Evolutionary conservation across 2,113 vertebrate species (phyloP).

Genomic region (Erinaceus europaeus): DNA sequence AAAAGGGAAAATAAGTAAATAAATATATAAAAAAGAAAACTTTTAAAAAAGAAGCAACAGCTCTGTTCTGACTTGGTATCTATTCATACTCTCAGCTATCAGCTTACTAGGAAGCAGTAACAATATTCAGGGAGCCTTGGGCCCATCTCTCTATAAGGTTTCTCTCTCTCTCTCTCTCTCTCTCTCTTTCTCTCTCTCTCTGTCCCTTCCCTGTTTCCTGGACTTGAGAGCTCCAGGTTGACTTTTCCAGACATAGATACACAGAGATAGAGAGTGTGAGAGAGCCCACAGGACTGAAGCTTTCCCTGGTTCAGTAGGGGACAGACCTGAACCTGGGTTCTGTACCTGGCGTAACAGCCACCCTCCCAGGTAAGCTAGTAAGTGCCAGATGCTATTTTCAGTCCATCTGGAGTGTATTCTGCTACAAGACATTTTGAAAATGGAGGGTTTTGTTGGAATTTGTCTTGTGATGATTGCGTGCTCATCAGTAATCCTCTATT

Average conservation of each 20-base stretch:
- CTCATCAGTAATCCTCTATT: background rate
- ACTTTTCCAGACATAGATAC: no score
- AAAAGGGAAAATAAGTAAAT: no score
- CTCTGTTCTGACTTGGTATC: background rate
- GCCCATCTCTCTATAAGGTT: background rate
- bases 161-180: no score
- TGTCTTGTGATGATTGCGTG: background rate
- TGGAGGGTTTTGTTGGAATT: background rate
- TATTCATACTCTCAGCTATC: fast-evolving
- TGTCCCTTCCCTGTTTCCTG: no score
- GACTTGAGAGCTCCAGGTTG: no score
- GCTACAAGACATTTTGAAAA: background rate
- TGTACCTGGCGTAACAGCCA: background rate
- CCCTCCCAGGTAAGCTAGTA: no score
- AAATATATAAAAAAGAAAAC: no score
- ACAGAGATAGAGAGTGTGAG: no score
- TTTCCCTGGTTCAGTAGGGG: no score
- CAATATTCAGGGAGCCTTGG: background rate
- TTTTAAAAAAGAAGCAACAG: no score
- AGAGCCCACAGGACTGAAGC: no score
- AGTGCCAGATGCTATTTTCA: background rate
- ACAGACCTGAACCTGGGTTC: background rate
- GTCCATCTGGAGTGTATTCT: background rate
- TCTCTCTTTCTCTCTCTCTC: no score
- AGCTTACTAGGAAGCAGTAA: background rate